phyloP scores from a whole-genome alignment of 2,797 vertebrate genomes.

The Euphonia xanthogaster region DNA sequence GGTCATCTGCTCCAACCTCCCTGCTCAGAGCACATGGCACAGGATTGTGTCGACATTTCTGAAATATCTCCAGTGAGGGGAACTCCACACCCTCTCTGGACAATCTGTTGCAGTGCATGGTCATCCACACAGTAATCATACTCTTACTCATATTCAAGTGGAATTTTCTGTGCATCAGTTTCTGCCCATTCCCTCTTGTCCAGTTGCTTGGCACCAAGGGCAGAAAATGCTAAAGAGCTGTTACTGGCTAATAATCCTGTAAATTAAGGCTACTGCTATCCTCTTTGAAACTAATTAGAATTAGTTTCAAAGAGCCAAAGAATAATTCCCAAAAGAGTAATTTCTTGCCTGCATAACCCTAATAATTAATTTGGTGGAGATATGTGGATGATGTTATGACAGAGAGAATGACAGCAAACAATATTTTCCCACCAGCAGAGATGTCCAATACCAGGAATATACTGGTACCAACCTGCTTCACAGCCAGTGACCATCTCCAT shows the following conservation, averaged over 20 bases:
- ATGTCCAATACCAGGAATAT: not conserved
- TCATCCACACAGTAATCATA: not conserved
- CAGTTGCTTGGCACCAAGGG: not conserved
- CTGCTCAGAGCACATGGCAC: not conserved
- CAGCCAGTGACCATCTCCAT: not conserved
- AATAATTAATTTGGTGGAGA: not conserved
- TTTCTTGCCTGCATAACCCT: not conserved
- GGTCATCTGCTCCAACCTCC: not conserved
- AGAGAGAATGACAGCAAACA: not conserved
- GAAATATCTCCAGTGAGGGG: not conserved
- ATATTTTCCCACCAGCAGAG: not conserved
- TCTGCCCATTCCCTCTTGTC: not conserved
- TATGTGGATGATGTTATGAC: not conserved
- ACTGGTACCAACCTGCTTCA: not conserved
- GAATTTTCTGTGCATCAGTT: not conserved
- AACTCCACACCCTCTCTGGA: not conserved
- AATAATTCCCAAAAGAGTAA: not conserved
- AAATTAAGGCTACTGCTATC: not conserved
- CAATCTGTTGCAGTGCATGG: not conserved
- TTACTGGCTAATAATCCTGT: not conserved
- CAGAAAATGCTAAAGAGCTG: not conserved
- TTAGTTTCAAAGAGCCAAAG: no score
- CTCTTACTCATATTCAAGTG: not conserved
- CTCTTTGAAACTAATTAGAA: not conserved
- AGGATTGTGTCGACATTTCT: not conserved